Conservation (phyloP, 2,888 invertebrate genomes). For the Drosophila austrosaltans region DNA sequence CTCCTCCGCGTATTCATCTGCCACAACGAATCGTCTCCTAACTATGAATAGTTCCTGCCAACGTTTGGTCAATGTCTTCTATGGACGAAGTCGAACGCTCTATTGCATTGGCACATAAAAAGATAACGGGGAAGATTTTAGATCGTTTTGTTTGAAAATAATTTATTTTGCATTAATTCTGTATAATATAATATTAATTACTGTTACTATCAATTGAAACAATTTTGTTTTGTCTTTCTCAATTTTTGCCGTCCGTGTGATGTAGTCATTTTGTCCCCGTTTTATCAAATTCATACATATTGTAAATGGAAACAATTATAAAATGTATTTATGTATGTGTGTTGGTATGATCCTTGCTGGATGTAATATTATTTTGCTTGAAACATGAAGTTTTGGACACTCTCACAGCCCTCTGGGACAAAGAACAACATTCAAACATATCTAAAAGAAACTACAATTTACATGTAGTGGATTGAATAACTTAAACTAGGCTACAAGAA, state of each 20-base stretch:
- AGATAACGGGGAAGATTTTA: constrained; percentile 25
- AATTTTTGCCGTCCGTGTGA: constrained; percentile 26
- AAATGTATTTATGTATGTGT: background rate
- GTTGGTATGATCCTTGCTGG: no score
- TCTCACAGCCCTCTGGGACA: constrained; percentile 70
- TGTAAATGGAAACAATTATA: constrained; percentile 18
- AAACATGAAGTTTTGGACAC: constrained; percentile 61
- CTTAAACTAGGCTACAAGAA: background rate
- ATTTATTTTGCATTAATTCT: constrained; percentile 78
- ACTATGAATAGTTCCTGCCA: constrained; percentile 77
- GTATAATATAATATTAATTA: constrained; percentile 68
- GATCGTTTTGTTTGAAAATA: constrained; percentile 69
- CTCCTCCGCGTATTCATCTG: constrained; percentile 62
- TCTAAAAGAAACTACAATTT: constrained; percentile 15
- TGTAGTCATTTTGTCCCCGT: background rate
- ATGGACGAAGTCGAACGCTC: constrained; percentile 76
- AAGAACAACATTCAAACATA: constrained; percentile 37
- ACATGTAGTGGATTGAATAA: background rate
- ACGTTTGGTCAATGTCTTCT: constrained; percentile 80
- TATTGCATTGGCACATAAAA: constrained; percentile 79
- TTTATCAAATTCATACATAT: constrained; percentile 14
- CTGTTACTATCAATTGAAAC: constrained; percentile 72
- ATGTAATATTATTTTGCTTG: constrained; percentile 16
- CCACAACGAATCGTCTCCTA: constrained; percentile 75
- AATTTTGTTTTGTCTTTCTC: constrained; percentile 49